Conservation (phyloP, 2,888 invertebrate species). For the Mesorhabditis sp. region DNA sequence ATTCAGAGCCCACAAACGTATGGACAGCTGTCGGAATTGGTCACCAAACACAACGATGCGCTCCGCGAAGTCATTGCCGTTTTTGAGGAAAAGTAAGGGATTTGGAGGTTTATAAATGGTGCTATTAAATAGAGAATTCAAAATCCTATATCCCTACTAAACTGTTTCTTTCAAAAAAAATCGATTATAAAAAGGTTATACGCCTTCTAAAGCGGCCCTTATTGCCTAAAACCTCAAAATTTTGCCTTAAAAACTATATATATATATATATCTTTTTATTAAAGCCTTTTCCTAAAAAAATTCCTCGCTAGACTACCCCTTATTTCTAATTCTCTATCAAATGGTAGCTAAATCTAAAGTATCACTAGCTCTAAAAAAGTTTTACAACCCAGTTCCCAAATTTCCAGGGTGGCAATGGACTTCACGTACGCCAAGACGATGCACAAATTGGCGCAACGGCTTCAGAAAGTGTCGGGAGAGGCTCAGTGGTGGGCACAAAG, state of each 20-base stretch:
- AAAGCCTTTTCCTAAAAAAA: not conserved
- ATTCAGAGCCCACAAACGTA: conserved; percentile 32
- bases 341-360: not conserved
- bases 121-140: no score
- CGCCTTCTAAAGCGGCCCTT: no score
- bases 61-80: conserved; percentile 33
- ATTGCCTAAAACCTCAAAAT: no score
- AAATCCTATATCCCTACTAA: no score
- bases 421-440: conserved; percentile 39
- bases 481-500: conserved; percentile 26
- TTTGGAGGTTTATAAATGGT: not conserved
- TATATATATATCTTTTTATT: not conserved
- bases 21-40: conserved; percentile 28
- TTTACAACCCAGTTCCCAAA: not conserved
- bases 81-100: conserved; percentile 33
- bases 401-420: conserved; percentile 28
- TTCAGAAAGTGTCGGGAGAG: conserved; percentile 33
- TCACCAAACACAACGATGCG: conserved; percentile 32
- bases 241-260: no score
- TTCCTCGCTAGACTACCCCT: not conserved
- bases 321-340: not conserved
- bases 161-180: no score
- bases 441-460: conserved; percentile 31
- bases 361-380: not conserved
- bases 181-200: no score